A percentile compares a stretch with the other conserved stretches of the same genome.
phyloP scores from a whole-genome alignment of 2,888 invertebrate genomes.

The Leucophenga montana region DNA sequence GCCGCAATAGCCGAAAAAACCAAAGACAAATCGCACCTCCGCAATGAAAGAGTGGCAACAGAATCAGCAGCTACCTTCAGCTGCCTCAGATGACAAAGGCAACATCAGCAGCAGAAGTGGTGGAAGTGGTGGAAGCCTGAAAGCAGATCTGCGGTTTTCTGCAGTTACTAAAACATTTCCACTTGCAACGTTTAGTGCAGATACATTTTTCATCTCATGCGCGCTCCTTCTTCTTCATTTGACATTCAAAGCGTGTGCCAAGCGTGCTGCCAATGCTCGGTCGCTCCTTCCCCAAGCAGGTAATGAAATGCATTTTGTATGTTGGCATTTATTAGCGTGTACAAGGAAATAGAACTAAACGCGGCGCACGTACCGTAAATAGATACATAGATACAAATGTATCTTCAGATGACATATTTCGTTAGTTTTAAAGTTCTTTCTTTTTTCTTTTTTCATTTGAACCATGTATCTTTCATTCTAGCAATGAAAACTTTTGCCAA shows the following conservation, averaged over 20 bases:
- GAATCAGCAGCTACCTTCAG: not conserved
- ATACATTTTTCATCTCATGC: not conserved
- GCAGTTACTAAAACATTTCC: not conserved
- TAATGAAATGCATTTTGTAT: conserved; percentile 18
- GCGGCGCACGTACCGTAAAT: not conserved
- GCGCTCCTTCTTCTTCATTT: not conserved
- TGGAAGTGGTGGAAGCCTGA: not conserved
- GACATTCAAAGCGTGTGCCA: conserved; percentile 1
- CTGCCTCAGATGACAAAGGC: not conserved
- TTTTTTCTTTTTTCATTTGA: conserved; percentile 13
- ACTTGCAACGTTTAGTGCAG: not conserved
- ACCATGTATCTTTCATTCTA: not conserved
- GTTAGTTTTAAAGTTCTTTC: conserved; percentile 15
- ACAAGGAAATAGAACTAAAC: conserved; percentile 7
- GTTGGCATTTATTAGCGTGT: conserved; percentile 24
- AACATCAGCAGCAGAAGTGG: no score
- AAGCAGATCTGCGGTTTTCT: not conserved
- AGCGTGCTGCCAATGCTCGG: not conserved
- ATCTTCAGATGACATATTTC: conserved; percentile 15
- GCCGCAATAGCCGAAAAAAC: conserved; percentile 8
- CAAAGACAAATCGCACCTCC: conserved; percentile 22
- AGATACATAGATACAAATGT: conserved; percentile 1
- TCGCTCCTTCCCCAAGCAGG: not conserved
- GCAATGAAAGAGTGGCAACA: conserved; percentile 2
- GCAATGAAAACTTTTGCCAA: not conserved